Base-by-base conservation (phyloP, 1,140 invertebrate genomes). In the Cotesia vestalis region DNA sequence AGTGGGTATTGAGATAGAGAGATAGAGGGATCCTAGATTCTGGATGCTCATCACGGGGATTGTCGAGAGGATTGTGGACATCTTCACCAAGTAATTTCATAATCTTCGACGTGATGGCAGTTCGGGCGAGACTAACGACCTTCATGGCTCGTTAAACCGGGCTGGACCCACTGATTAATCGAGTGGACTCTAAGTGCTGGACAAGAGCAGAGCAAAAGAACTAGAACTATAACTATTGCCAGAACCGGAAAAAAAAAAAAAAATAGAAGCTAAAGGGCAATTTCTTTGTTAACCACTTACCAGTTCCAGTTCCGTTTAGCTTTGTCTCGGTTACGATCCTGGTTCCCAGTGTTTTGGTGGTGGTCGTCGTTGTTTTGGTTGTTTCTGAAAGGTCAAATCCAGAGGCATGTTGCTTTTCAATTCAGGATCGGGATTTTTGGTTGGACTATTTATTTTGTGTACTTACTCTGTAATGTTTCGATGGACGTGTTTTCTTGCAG, bases 381-480 rank as follows among this genome's bases (percentile, higher is more conserved):
- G 76, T 86, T 76, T 82, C 85, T 87, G 76, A 4, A 81, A 76
- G 35, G 8, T 51, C 46, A 52, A 20, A 61, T 27, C 38, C 71
- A 71, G 0, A 72, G n/a, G 4, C 14, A 27, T 14, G 20, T 35
- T 53, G 38, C 40, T 67, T 68, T 68, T 52, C 27, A 51, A n/a
- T 8, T 55, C 27, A 66, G 20, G 40, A 51, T 52, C 51, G 46
- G n/a, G 61, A 14, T 67, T 59, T 14, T n/a, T 64, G 38, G 34
- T 59, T 53, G 60, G 11, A 17, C 36, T n/a, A 20, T 46, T 46
- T 46, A 46, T 46, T 46, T 46, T 9, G 2, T 11, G 11, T 40
- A n/a, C 63, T 83, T 80, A 87, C 86, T 85, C 62, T 81, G 85
- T 9, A 86, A 71, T 12, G 81, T 85, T 75, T 87, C 86, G 61